Evolutionary conservation across 2,113 vertebrate species (phyloP).

Genomic region (Falco punctatus): DNA sequence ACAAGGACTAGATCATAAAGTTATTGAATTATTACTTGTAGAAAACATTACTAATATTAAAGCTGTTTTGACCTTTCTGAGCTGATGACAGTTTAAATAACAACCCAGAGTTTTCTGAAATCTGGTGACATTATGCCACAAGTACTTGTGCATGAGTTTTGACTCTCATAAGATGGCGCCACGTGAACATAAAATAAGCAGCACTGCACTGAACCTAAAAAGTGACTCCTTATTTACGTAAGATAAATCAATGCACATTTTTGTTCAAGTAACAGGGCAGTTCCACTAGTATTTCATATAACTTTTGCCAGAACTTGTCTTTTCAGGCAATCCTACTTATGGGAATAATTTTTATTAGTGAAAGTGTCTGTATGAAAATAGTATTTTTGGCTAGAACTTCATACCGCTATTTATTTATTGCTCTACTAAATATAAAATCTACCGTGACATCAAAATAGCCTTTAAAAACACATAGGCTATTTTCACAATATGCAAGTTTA

Average conservation of each 20-base stretch:
- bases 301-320: neutral
- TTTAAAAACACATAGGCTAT: neutral
- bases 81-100: neutral
- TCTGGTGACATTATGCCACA: fast-evolving
- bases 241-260: neutral
- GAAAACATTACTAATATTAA: neutral
- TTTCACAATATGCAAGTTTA: neutral
- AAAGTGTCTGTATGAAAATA: neutral
- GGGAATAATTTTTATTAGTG: neutral
- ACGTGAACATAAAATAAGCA: neutral
- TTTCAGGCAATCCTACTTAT: neutral
- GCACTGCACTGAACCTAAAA: fast-evolving
- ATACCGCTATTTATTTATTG: neutral
- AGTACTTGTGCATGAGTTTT: neutral
- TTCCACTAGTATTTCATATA: neutral
- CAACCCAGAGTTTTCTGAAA: neutral
- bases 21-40: neutral
- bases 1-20: neutral
- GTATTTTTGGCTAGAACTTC: neutral
- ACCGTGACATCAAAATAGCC: neutral
- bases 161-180: neutral
- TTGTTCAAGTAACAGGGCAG: neutral
- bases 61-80: neutral
- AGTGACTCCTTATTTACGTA: neutral
- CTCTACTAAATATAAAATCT: neutral